Percentiles rank a stretch among this genome's conserved stretches.
These are phyloP conservation scores for Acanthisitta chloris DNA, from an alignment of 2,113 vertebrate species.

Conservation along the genomic window DNA sequence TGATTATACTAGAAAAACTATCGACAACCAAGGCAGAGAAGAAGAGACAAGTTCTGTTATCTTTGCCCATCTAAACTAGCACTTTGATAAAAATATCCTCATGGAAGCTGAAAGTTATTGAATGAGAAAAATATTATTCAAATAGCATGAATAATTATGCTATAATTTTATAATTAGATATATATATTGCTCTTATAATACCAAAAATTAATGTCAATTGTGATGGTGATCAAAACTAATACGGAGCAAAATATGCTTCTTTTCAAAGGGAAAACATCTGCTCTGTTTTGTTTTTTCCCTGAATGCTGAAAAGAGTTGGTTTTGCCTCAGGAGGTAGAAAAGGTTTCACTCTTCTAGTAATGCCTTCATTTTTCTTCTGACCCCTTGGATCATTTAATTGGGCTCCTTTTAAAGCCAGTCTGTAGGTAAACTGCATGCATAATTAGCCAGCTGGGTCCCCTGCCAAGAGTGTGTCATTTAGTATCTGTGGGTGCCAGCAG, in stretches of 20 bases:
- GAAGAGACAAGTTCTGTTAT: not conserved
- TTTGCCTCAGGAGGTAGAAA: conserved; percentile 24
- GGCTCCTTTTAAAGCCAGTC: not conserved
- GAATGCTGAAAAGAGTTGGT: not conserved
- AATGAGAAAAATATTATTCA: not conserved
- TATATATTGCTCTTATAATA: not conserved
- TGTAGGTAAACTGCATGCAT: conserved; percentile 37
- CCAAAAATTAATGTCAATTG: not conserved
- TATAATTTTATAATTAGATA: too few relatives aligned
- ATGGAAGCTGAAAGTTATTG: not conserved
- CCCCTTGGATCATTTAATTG: conserved; percentile 39
- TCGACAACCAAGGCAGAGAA: not conserved
- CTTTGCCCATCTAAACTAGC: not conserved
- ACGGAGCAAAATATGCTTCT: not conserved
- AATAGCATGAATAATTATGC: not conserved
- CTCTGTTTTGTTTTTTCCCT: not conserved
- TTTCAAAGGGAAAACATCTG: not conserved
- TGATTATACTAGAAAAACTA: not conserved
- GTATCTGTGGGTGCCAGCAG: conserved; percentile 36
- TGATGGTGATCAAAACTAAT: not conserved
- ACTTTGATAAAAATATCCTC: not conserved
- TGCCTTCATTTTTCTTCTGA: conserved; percentile 33
- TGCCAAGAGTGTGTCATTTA: conserved; percentile 38
- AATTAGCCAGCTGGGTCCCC: conserved; percentile 49
- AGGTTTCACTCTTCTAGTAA: not conserved